A percentile compares a stretch with the other conserved stretches of the same genome.
Evolutionary conservation across 2,113 vertebrate species (phyloP).

Genomic region (Notiomystis cincta): DNA sequence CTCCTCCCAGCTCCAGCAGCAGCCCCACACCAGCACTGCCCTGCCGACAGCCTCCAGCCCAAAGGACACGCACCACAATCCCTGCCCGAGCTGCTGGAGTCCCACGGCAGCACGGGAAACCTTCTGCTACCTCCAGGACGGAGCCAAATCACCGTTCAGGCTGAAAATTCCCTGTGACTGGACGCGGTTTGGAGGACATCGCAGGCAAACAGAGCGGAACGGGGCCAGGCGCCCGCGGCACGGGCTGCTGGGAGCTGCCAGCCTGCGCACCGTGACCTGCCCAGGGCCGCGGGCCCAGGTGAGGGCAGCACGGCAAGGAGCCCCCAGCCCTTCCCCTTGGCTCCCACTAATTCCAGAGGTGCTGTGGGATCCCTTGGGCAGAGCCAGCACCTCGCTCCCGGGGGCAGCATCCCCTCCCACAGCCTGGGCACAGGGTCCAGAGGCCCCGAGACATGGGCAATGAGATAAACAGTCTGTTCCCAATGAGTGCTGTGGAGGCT

Average conservation of each 20-base stretch:
- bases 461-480: background rate
- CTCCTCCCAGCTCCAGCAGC: background rate
- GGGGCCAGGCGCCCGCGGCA: background rate
- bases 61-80: fast-evolving
- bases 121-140: slow-evolving; percentile 4
- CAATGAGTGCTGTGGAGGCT: background rate
- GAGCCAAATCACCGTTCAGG: slow-evolving; percentile 36
- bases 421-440: background rate
- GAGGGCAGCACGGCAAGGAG: fast-evolving
- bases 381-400: fast-evolving
- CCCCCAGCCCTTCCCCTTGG: background rate
- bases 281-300: background rate
- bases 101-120: background rate
- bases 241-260: background rate
- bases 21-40: background rate
- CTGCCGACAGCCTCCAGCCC: background rate
- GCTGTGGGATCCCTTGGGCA: background rate
- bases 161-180: slow-evolving; percentile 55
- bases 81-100: background rate
- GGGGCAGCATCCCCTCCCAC: fast-evolving
- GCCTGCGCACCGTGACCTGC: fast-evolving
- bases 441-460: background rate
- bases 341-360: fast-evolving
- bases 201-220: background rate
- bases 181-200: background rate